Percentiles rank a stretch among this genome's conserved stretches.
These are phyloP conservation scores for Baccha elongata DNA, from an alignment of 2,888 invertebrate genomes.

Conservation along the genomic window DNA sequence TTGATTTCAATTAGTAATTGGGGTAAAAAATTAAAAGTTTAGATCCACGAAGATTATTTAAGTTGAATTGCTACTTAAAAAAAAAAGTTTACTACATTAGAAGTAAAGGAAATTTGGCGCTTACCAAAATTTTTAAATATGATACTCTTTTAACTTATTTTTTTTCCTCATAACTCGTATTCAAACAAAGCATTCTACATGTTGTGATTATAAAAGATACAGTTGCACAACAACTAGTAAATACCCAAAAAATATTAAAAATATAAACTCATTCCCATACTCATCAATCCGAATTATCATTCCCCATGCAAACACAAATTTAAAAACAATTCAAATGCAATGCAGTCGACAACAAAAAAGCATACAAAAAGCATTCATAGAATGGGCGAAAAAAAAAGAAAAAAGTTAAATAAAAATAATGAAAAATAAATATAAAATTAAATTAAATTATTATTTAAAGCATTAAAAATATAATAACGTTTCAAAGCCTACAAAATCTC, in stretches of 20 bases:
- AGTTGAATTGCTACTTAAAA: too few species aligned
- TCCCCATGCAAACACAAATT: conserved; percentile 14
- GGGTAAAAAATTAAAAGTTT: too few species aligned
- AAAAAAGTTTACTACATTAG: too few species aligned
- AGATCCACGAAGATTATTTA: too few species aligned
- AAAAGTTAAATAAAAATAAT: neutral
- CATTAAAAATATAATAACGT: neutral
- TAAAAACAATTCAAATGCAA: neutral
- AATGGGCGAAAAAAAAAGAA: neutral
- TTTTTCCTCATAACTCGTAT: neutral
- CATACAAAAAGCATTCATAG: conserved; percentile 2
- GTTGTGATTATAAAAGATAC: neutral
- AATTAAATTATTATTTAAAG: neutral
- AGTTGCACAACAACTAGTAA: neutral
- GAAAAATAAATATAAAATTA: neutral
- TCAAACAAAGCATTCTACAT: conserved; percentile 14
- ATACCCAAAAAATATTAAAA: neutral
- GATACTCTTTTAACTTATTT: neutral
- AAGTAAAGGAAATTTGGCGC: too few species aligned
- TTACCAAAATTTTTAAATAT: too few species aligned
- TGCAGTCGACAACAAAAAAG: neutral
- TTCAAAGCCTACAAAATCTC: conserved; percentile 23
- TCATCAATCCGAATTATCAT: neutral
- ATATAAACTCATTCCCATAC: neutral
- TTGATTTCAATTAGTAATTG: too few species aligned